Conservation (phyloP, 2,797 vertebrate genomes). For the Chelonia mydas region DNA sequence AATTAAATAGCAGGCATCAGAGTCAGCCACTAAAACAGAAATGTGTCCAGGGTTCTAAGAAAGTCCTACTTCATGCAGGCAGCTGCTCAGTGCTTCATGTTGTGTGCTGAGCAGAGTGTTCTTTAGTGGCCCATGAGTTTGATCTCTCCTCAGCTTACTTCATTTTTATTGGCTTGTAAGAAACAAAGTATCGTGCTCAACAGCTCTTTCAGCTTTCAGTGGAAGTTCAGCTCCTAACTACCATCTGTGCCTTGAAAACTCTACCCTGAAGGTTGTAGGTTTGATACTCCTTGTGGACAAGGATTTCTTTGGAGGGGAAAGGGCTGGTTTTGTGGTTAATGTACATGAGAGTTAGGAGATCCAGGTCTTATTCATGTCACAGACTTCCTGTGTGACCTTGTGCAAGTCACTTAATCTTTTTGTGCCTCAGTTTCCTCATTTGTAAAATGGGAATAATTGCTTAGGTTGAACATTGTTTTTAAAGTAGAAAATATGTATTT, state of each 20-base stretch:
- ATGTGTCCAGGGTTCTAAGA: background rate
- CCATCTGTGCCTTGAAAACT: conserved; percentile 1
- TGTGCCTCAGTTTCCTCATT: background rate
- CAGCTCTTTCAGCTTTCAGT: background rate
- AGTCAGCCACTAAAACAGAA: conserved; percentile 20
- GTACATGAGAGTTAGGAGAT: rapidly evolving
- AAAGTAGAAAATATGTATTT: background rate
- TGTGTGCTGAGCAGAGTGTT: rapidly evolving
- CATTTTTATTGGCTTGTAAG: rapidly evolving
- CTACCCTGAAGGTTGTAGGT: background rate
- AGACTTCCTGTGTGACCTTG: background rate
- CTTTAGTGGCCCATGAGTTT: background rate
- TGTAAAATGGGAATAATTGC: background rate
- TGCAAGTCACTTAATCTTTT: background rate
- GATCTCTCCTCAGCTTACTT: background rate
- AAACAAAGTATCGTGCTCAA: rapidly evolving
- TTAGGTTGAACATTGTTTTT: background rate
- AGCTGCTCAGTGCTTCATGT: background rate
- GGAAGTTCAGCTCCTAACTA: background rate
- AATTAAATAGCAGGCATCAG: background rate
- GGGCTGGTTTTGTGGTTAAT: background rate
- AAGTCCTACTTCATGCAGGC: background rate
- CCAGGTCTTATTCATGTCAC: background rate
- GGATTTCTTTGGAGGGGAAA: background rate
- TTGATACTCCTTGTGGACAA: background rate